phyloP scores from a whole-genome alignment of 2,888 invertebrate species.

The Pterostichus niger region DNA sequence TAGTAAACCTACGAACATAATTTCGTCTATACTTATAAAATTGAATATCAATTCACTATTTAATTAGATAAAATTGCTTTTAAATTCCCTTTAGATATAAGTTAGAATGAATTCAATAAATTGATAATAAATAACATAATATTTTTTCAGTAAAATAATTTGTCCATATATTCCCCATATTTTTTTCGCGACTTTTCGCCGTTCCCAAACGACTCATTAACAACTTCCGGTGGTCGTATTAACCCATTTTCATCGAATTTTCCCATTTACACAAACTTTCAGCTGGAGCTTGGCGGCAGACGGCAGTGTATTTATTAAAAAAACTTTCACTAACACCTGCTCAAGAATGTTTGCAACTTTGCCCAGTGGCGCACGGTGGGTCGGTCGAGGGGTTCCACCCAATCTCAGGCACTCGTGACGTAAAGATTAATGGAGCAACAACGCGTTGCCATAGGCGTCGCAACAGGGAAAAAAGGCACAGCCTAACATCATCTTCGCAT shows the following conservation, averaged over 20 bases:
- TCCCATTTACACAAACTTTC: conserved; percentile 36
- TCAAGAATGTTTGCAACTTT: conserved; percentile 58
- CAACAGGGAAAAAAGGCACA: neutral
- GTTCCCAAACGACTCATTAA: conserved; percentile 47
- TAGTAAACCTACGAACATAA: too few relatives aligned
- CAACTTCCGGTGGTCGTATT: conserved; percentile 50
- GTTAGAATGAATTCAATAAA: too few relatives aligned
- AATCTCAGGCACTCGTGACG: conserved; percentile 25
- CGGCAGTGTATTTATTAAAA: conserved; percentile 66
- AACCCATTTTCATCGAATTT: conserved; percentile 53
- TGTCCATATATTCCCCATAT: neutral
- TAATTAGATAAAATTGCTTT: too few relatives aligned
- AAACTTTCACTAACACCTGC: conserved; percentile 66
- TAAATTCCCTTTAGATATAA: too few relatives aligned
- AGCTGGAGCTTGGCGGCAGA: neutral
- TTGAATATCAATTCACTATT: too few relatives aligned
- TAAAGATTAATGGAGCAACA: conserved; percentile 50
- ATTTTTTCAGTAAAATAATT: neutral
- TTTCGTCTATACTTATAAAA: too few relatives aligned
- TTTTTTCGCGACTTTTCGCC: conserved; percentile 26
- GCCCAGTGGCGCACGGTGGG: neutral
- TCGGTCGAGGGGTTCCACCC: neutral
- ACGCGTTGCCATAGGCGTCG: conserved; percentile 11
- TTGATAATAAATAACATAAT: too few relatives aligned
- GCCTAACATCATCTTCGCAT: conserved; percentile 38